A percentile compares a stretch with the other conserved stretches of the same genome.
These are phyloP conservation scores for Macroglossus sobrinus DNA, from an alignment of 2,113 vertebrate genomes.

Conservation along the genomic window DNA sequence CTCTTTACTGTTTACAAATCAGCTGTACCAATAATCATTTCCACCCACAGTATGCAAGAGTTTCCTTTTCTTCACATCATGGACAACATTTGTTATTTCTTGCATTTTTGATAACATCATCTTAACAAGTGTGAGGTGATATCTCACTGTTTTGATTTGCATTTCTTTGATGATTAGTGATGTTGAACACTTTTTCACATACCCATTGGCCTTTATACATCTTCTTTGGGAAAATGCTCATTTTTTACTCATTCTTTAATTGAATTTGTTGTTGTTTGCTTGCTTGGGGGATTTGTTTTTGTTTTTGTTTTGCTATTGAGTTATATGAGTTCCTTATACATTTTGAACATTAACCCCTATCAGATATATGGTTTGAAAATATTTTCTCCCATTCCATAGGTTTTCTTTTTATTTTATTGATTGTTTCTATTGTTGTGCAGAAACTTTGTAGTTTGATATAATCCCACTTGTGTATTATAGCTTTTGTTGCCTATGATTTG, in stretches of 20 bases:
- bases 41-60: background rate
- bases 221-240: background rate
- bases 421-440: background rate
- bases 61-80: background rate
- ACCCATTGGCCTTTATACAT: background rate
- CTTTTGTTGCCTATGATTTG: background rate
- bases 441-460: background rate
- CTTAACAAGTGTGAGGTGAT: background rate
- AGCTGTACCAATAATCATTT: background rate
- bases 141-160: background rate
- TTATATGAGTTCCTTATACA: background rate
- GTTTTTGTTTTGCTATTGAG: background rate
- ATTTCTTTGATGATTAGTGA: background rate
- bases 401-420: background rate
- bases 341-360: background rate
- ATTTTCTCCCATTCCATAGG: background rate
- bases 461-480: background rate
- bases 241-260: background rate
- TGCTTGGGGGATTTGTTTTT: no score
- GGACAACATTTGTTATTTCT: background rate
- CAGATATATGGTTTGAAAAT: background rate
- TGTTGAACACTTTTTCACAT: background rate
- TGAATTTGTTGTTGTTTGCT: background rate
- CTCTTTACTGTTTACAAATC: background rate
- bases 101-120: background rate